Percentiles rank a stretch among this genome's conserved stretches.
Conservation (phyloP, 2,888 invertebrate species). For the Lasioglossum pauxillum region DNA sequence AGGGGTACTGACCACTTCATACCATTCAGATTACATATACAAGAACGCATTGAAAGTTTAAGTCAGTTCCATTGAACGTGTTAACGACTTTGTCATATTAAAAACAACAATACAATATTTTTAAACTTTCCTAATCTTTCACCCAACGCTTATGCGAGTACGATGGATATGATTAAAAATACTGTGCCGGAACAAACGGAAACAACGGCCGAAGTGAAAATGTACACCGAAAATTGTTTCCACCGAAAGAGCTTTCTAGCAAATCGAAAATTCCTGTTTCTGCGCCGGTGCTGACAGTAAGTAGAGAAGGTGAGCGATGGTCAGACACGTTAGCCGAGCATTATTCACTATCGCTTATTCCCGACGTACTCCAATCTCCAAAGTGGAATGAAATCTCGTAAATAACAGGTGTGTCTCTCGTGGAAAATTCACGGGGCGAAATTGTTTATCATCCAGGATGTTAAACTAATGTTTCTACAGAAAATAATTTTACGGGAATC, state of each 20-base stretch:
- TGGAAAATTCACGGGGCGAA: not conserved
- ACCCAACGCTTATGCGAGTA: too few species aligned
- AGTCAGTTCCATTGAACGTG: too few species aligned
- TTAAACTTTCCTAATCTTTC: too few species aligned
- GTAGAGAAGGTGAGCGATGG: slow-evolving; percentile 8
- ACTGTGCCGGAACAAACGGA: not conserved
- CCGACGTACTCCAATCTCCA: not conserved
- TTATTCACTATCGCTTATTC: not conserved
- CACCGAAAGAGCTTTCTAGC: not conserved
- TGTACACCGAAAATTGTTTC: not conserved
- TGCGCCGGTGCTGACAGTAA: not conserved
- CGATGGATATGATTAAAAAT: not conserved
- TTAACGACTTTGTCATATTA: too few species aligned
- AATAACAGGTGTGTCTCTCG: not conserved
- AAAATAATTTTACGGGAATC: not conserved
- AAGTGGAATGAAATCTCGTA: not conserved
- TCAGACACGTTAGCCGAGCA: not conserved
- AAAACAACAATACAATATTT: too few species aligned
- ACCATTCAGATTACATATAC: too few species aligned
- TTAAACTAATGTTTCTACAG: not conserved
- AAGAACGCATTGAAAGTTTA: too few species aligned
- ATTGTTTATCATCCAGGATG: not conserved
- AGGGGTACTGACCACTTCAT: too few species aligned
- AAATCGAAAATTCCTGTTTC: not conserved
- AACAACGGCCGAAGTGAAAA: not conserved